A percentile compares a stretch with the other conserved stretches of the same genome.
Evolutionary conservation across 1,140 invertebrate species (phyloP).

Genomic region (Drosophila ironensis): DNA sequence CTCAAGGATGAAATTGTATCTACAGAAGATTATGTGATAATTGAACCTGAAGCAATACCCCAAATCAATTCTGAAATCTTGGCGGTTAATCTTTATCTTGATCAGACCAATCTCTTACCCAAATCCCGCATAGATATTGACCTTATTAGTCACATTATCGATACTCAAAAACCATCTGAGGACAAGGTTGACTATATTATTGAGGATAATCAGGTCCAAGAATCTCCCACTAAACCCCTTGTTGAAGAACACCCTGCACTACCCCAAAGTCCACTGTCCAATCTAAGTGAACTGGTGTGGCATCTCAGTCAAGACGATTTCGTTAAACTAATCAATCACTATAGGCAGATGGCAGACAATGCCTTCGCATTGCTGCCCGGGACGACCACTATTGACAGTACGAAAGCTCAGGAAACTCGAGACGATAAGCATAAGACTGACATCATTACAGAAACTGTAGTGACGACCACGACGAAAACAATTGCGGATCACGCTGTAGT

Average conservation of each 20-base stretch:
- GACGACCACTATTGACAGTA: constrained; percentile 32
- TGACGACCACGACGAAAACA: constrained; percentile 65
- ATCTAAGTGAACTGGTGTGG: constrained; percentile 40
- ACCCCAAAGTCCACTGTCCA: not conserved
- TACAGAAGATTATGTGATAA: constrained; percentile 72
- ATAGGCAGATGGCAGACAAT: constrained; percentile 35
- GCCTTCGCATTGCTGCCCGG: constrained; percentile 35
- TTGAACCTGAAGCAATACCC: constrained; percentile 65
- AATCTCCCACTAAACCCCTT: constrained; percentile 1
- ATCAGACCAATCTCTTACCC: constrained; percentile 39
- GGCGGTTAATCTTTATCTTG: constrained; percentile 57
- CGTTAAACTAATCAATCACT: constrained; percentile 40
- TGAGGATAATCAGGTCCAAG: constrained; percentile 4
- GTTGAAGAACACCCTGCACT: not conserved
- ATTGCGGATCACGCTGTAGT: constrained; percentile 67
- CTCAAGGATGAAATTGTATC: constrained; percentile 8
- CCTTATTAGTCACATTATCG: constrained; percentile 36
- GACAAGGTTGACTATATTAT: not conserved
- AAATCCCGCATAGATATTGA: constrained; percentile 30
- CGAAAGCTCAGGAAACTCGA: constrained; percentile 66
- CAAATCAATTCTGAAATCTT: constrained; percentile 67
- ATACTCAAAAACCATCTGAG: constrained; percentile 13
- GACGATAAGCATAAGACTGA: constrained; percentile 77
- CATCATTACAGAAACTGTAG: constrained; percentile 76
- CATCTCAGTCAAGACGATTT: constrained; percentile 67